These are phyloP conservation scores for Thera obeliscata DNA, from an alignment of 2,888 invertebrate species.

Conservation along the genomic window DNA sequence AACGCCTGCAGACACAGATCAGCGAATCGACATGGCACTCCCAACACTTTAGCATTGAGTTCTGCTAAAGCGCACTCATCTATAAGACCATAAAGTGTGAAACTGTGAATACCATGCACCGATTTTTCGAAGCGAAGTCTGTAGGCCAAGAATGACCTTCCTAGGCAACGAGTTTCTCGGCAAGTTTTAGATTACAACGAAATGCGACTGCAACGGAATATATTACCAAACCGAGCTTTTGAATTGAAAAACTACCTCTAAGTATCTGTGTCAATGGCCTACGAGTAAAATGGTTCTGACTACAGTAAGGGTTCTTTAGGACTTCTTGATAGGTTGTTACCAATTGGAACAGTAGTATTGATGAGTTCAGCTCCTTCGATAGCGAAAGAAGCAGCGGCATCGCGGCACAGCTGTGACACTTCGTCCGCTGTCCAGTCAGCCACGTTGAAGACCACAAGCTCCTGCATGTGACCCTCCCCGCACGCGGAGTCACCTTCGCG, in stretches of 20 bases:
- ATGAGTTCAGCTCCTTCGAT: conserved; percentile 62
- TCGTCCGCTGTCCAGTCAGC: conserved; percentile 75
- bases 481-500: conserved; percentile 59
- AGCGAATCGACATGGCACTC: conserved; percentile 68
- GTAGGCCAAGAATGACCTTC: too few relatives aligned
- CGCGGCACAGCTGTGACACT: conserved; percentile 66
- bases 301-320: too few relatives aligned
- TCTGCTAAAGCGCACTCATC: conserved; percentile 66
- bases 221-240: too few relatives aligned
- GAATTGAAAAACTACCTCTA: too few relatives aligned
- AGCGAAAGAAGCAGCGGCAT: conserved; percentile 54
- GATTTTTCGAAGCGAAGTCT: too few relatives aligned
- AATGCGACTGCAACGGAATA: too few relatives aligned
- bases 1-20: conserved; percentile 74
- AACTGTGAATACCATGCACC: too few relatives aligned
- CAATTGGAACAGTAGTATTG: conserved; percentile 56
- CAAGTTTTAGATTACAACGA: too few relatives aligned
- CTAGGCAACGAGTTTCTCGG: too few relatives aligned
- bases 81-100: conserved; percentile 36
- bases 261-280: too few relatives aligned
- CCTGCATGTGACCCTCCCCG: conserved; percentile 60
- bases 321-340: conserved; percentile 43
- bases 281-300: too few relatives aligned
- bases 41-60: conserved; percentile 60
- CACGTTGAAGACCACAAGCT: conserved; percentile 73